Evolutionary conservation across 2,888 invertebrate genomes (phyloP).

Genomic region (Scelioninae gen. 2): DNA sequence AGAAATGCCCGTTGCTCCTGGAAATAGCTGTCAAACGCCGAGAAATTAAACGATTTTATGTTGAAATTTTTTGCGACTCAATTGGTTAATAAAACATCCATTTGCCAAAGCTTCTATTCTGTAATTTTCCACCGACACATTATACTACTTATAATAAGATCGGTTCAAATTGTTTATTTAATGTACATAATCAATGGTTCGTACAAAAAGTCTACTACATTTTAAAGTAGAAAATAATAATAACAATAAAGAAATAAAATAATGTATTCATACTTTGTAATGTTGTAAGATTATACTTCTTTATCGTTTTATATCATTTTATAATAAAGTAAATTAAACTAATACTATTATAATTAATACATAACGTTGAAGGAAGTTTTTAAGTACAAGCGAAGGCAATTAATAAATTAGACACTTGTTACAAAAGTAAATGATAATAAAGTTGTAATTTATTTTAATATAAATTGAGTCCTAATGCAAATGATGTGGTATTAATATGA

Average conservation of each 20-base stretch:
- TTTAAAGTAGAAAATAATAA: neutral
- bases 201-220: constrained; percentile 11
- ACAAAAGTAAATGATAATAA: constrained; percentile 14
- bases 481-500: constrained; percentile 13
- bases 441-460: constrained; percentile 37
- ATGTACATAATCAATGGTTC: constrained; percentile 16
- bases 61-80: constrained; percentile 36
- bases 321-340: neutral
- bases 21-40: constrained; percentile 76
- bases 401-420: constrained; percentile 15
- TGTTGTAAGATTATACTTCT: neutral
- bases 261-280: neutral
- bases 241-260: neutral
- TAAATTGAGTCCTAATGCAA: constrained; percentile 25
- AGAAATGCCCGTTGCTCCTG: constrained; percentile 78
- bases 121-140: constrained; percentile 22
- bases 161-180: constrained; percentile 4
- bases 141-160: constrained; percentile 34
- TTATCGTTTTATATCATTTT: constrained; percentile 7
- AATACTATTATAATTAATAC: no score
- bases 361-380: no score
- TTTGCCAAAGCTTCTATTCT: constrained; percentile 48
- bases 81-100: constrained; percentile 46
- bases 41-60: constrained; percentile 72
- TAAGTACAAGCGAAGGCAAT: constrained; percentile 3